Evolutionary conservation across 2,888 invertebrate species (phyloP), one percentile per base, ranked within the genome.

Genomic region (Drosophila mercatorum): DNA sequence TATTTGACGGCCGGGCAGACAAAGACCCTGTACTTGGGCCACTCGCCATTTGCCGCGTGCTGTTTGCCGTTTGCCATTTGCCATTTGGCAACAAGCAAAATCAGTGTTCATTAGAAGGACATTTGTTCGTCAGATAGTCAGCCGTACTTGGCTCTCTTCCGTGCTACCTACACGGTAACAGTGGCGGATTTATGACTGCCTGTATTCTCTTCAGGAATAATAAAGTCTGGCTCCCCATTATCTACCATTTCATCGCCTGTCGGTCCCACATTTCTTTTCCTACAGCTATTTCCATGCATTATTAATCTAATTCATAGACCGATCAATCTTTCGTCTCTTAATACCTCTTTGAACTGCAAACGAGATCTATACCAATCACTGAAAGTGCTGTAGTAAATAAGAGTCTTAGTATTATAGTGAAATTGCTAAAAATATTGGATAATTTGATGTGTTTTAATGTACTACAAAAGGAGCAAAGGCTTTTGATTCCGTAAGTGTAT

Each of bases 41-140:
- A 26, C 11, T 53, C 10, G 31, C 22, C 52, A 43, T 43, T 56
- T 36, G 44, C 31, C 83, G 78, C 74, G 52, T 14, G 22, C 22
- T 40, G 28, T 31, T 60, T 11, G 22, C 14, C 52, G 31, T 34
- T 34, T 7, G 31, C 31, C 34, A 22, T 44, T 44, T 44, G 46
- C 26, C 46, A 46, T 28, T 47, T 80, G 72, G 59, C 78, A 73
- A 60, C 80, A 82, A 82, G 79, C 69, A 77, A 75, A 86, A 84
- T 86, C 86, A 85, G 78, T 65, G 72, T 62, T 75, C 81, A 85
- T 85, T 83, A 72, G 70, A 63, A 40, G 56, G 28, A 68, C 76
- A 74, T 78, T 87, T 83, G 80, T 86, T 83, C 41, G 72, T 58
- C 72, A 68, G 57, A 65, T 58, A 60, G 60, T 44, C 64, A 57